Evolutionary conservation across 2,888 invertebrate genomes (phyloP).

Genomic region (Aporophyla nigra): DNA sequence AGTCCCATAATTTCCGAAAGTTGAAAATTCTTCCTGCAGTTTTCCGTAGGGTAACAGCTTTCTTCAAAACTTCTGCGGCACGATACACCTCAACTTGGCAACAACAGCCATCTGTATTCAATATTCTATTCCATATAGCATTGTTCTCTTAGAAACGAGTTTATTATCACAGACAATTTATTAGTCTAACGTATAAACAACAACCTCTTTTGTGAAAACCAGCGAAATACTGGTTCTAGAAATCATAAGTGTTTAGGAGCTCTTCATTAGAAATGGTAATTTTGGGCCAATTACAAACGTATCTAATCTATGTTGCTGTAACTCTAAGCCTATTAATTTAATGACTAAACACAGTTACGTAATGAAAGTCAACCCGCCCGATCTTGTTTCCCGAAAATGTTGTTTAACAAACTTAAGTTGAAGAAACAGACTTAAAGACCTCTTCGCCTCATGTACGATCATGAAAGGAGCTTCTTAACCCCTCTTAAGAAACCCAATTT

Average conservation of each 20-base stretch:
- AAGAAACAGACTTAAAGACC: slow-evolving; percentile 28
- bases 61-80: slow-evolving; percentile 35
- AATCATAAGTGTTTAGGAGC: slow-evolving; percentile 8
- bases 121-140: slow-evolving; percentile 45
- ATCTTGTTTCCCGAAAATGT: slow-evolving; percentile 16
- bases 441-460: slow-evolving; percentile 42
- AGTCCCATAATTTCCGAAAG: slow-evolving; percentile 7
- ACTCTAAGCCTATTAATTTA: slow-evolving; percentile 30
- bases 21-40: slow-evolving; percentile 15
- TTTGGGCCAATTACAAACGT: slow-evolving; percentile 7
- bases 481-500: slow-evolving; percentile 67
- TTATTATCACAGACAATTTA: slow-evolving; percentile 42
- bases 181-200: slow-evolving; percentile 31
- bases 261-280: slow-evolving; percentile 30
- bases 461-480: slow-evolving; percentile 63
- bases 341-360: slow-evolving; percentile 38
- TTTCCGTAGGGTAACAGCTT: slow-evolving; percentile 12
- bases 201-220: slow-evolving; percentile 25
- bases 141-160: slow-evolving; percentile 49
- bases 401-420: slow-evolving; percentile 16
- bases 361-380: slow-evolving; percentile 17
- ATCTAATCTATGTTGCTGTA: slow-evolving; percentile 15
- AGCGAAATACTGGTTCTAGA: slow-evolving; percentile 26
- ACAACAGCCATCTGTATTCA: slow-evolving; percentile 48
- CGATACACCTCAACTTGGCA: slow-evolving; percentile 31